phyloP scores from a whole-genome alignment of 2,113 vertebrate species.

The Mirza zaza region DNA sequence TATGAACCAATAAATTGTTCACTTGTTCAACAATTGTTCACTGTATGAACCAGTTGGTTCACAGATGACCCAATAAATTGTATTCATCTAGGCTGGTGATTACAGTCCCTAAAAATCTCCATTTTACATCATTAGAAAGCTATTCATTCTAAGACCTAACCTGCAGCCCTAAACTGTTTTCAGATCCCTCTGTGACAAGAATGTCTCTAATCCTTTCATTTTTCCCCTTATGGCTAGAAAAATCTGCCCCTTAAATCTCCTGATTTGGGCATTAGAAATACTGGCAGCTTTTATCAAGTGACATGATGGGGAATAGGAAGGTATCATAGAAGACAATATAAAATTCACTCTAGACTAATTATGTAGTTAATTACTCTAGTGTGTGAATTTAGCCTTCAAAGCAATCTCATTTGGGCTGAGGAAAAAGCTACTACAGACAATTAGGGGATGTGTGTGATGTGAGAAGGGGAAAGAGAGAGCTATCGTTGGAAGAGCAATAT shows the following conservation, averaged over 20 bases:
- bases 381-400: constrained; percentile 70
- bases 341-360: constrained; percentile 68
- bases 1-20: too few relatives aligned
- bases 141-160: neutral
- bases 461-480: constrained; percentile 8
- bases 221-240: neutral
- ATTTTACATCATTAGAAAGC: neutral
- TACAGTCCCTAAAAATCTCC: neutral
- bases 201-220: neutral
- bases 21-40: too few relatives aligned
- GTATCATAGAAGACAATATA: constrained; percentile 56
- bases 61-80: neutral
- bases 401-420: constrained; percentile 25
- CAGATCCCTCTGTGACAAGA: neutral
- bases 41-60: too few relatives aligned
- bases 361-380: constrained; percentile 68
- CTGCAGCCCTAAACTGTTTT: neutral
- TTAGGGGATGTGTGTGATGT: constrained; percentile 33
- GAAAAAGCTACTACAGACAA: constrained; percentile 45
- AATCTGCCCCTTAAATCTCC: constrained; percentile 45
- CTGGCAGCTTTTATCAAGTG: constrained; percentile 45
- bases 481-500: constrained; percentile 43
- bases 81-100: neutral
- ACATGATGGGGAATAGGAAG: constrained; percentile 23
- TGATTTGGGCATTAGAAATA: constrained; percentile 61